Base-by-base conservation (phyloP, 2,888 invertebrate genomes). In the Iselma pallidipennis region DNA sequence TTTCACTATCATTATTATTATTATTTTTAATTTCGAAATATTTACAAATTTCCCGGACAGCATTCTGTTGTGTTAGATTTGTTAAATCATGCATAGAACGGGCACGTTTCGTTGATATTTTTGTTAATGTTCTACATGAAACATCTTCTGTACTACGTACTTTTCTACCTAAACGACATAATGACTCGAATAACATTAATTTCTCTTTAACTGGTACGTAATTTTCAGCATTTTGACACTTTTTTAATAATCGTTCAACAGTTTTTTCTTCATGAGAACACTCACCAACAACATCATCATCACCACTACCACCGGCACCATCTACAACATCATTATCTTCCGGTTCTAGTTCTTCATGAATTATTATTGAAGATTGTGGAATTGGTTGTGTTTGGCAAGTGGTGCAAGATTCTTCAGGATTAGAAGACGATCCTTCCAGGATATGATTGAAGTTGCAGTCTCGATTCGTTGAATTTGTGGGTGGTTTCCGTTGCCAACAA, bases 171-270 rank as follows among this genome's bases (percentile, higher is more conserved):
- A 86, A 83, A 65, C 87, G 83, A 50, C 89, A 89, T 58, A 90
- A 76, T 1, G 89, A 89, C 74, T 91, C 91, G 74, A 91, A 90
- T 19, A 90, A 80, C 12, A 89, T 87, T 25, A 89, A 83, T 70
- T 90, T 88, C 71, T 90, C 90, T 68, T 86, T 85, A 42, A 91
- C 91, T 0, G 91, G 89, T 29, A 90, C 88, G 74, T 89, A 90
- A 69, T 85, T 85, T 62, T 89, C 87, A 14, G 82, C 81, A 71
- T 85, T 83, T 71, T 86, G 86, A 67, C 86, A 86, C 57, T 83
- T 81, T 56, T 83, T 83, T 61, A 85, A 70, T n/a, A 86, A 74
- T 19, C 80, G 77, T 49, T 84, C 84, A 1, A 85, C 82, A 28
- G 82, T 81, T 33, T 82, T 80, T 50, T 83, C 83, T 62, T 81